These are phyloP conservation scores for Sitobion miscanthi DNA, from an alignment of 1,140 invertebrate genomes.

Conservation along the genomic window DNA sequence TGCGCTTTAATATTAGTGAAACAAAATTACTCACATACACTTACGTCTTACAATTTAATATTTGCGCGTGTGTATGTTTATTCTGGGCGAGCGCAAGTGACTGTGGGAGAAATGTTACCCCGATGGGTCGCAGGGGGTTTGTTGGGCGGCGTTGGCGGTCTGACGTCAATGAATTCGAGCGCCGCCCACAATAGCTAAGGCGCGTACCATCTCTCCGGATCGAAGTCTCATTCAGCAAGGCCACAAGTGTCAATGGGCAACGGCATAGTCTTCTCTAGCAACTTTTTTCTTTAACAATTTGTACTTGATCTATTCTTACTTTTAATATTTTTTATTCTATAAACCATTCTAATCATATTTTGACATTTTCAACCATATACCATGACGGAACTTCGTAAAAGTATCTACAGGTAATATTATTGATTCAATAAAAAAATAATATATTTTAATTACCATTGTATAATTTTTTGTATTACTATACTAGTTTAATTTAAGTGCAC, in stretches of 20 bases:
- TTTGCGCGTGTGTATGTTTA: not conserved
- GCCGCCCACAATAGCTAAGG: constrained; percentile 46
- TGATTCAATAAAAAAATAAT: not conserved
- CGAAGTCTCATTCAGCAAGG: constrained; percentile 56
- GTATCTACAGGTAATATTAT: constrained; percentile 8
- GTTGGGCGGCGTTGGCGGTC: constrained; percentile 49
- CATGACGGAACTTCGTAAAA: not conserved
- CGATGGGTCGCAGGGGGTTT: constrained; percentile 29
- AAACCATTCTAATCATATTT: not conserved
- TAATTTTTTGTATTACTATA: not conserved
- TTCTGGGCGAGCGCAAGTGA: not conserved
- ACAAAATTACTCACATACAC: not conserved
- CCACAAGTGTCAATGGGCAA: constrained; percentile 53
- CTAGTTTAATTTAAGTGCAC: not conserved
- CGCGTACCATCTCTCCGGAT: constrained; percentile 52
- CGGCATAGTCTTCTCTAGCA: constrained; percentile 32
- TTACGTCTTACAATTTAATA: not conserved
- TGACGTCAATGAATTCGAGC: constrained; percentile 54
- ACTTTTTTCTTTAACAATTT: not conserved
- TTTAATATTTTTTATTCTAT: not conserved
- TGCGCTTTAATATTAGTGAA: not conserved
- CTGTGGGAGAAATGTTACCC: constrained; percentile 21
- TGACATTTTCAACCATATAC: not conserved
- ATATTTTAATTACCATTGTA: not conserved
- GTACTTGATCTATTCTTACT: not conserved